Evolutionary conservation across 2,888 invertebrate species (phyloP).

Genomic region (Sclerodermus sp.): DNA sequence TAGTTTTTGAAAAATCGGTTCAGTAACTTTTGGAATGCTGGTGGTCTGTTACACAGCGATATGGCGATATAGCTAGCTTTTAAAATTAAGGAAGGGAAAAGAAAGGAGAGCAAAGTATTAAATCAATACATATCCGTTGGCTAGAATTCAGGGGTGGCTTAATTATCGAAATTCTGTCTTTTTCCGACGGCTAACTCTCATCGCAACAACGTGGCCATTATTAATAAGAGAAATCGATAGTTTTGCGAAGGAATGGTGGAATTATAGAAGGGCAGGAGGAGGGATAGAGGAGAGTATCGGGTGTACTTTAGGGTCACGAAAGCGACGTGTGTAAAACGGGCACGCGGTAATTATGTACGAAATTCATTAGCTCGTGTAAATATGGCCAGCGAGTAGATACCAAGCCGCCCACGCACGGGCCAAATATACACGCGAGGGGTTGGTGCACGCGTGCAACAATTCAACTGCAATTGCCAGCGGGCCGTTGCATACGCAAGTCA

Average conservation of each 20-base stretch:
- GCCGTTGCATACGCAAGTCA: constrained; percentile 1
- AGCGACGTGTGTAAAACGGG: constrained; percentile 2
- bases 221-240: not conserved
- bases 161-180: too few relatives aligned
- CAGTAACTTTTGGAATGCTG: too few relatives aligned
- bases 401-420: not conserved
- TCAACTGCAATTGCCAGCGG: not conserved
- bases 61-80: too few relatives aligned
- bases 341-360: constrained; percentile 39
- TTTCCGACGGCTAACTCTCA: too few relatives aligned
- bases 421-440: not conserved
- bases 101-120: too few relatives aligned
- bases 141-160: too few relatives aligned
- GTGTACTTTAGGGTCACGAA: not conserved
- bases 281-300: too few relatives aligned
- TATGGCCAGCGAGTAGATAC: constrained; percentile 16
- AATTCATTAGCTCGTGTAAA: constrained; percentile 48
- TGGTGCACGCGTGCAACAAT: not conserved
- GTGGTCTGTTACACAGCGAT: too few relatives aligned
- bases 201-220: not conserved
- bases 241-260: not conserved
- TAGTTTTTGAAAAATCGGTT: too few relatives aligned
- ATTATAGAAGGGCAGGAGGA: not conserved
- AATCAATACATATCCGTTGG: too few relatives aligned
- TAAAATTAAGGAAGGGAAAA: too few relatives aligned